Conservation (phyloP, 2,797 vertebrate genomes). For the Mus minutoides region DNA sequence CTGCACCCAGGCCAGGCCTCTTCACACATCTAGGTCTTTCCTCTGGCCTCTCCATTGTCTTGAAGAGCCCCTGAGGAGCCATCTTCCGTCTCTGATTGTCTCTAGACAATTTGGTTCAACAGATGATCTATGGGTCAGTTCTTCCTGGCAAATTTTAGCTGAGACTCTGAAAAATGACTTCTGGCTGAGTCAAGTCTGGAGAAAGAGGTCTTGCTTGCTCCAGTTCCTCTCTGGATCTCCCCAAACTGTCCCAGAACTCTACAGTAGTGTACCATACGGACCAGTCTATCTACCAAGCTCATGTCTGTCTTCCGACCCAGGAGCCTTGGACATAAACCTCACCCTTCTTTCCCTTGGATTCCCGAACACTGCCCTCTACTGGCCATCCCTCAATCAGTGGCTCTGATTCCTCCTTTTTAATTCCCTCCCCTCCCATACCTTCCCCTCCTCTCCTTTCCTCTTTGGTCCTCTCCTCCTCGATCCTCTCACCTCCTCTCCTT, state of each 20-base stretch:
- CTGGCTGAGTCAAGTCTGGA: neutral
- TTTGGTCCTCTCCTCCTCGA: neutral
- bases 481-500: neutral
- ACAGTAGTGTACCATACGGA: neutral
- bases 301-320: neutral
- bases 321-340: neutral
- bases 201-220: neutral
- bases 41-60: neutral
- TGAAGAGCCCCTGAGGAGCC: neutral
- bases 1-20: neutral
- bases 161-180: neutral
- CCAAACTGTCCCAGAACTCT: neutral
- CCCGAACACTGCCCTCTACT: neutral
- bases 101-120: neutral
- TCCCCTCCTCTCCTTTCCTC: neutral
- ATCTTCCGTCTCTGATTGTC: neutral
- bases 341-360: neutral
- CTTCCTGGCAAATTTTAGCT: neutral
- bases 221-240: neutral
- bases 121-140: neutral
- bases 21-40: neutral
- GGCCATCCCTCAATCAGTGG: neutral
- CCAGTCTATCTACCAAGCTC: neutral
- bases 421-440: neutral
- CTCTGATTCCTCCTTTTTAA: neutral